A percentile compares a stretch with the other conserved stretches of the same genome.
Conservation (phyloP, 2,888 invertebrate species). For the Nyleta sp. region DNA sequence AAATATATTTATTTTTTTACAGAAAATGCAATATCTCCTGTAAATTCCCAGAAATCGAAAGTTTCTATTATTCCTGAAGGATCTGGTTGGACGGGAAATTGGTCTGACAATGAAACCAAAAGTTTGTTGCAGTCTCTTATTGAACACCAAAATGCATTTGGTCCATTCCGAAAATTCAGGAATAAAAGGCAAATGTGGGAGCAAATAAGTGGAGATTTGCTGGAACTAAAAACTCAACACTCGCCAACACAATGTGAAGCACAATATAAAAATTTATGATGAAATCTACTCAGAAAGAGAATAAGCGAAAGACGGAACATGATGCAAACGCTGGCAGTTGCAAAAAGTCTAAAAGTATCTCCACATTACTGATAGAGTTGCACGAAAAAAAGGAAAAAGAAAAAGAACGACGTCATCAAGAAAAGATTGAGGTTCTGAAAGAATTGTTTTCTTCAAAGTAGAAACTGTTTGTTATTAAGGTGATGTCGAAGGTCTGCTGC, state of each 20-base stretch:
- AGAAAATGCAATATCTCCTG: too few species aligned
- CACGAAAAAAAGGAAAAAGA: not conserved
- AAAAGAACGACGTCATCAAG: slow-evolving; percentile 11
- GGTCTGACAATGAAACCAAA: slow-evolving; percentile 29
- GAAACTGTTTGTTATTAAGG: too few species aligned
- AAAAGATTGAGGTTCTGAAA: not conserved
- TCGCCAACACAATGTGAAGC: slow-evolving; percentile 32
- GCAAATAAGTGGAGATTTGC: slow-evolving; percentile 12
- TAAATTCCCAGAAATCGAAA: not conserved
- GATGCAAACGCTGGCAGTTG: too few species aligned
- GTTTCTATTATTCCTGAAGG: slow-evolving; percentile 9
- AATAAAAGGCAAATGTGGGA: slow-evolving; percentile 44
- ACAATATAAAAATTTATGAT: slow-evolving; percentile 32
- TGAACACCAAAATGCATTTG: slow-evolving; percentile 29
- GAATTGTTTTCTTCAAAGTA: not conserved
- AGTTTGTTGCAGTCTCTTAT: slow-evolving; percentile 13
- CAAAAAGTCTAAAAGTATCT: slow-evolving; percentile 4
- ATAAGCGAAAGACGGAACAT: too few species aligned
- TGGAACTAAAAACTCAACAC: not conserved
- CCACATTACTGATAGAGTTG: not conserved
- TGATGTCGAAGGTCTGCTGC: too few species aligned
- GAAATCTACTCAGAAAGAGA: too few species aligned
- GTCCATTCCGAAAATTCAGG: slow-evolving; percentile 11
- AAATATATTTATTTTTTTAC: too few species aligned
- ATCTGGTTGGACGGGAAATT: slow-evolving; percentile 8